These are phyloP conservation scores for Caenorhabditis remanei DNA, from an alignment of 1,140 invertebrate genomes.

Conservation along the genomic window DNA sequence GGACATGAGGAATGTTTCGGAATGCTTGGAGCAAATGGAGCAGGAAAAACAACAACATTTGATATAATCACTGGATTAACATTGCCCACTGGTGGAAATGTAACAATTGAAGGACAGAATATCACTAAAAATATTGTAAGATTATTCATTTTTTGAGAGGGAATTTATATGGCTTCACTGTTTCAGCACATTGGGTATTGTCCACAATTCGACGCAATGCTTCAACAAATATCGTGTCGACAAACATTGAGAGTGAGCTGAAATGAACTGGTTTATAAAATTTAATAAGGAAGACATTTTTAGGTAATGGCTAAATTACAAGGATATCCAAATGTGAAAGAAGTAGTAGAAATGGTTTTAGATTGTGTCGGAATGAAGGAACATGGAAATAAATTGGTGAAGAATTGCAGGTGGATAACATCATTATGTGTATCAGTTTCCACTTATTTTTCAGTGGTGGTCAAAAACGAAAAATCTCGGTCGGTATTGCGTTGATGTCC, in stretches of 20 bases:
- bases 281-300: background rate
- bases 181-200: constrained; percentile 83
- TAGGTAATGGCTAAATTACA: constrained; percentile 80
- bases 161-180: background rate
- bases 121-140: constrained; percentile 57
- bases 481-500: constrained; percentile 80
- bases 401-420: constrained; percentile 15
- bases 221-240: constrained; percentile 79
- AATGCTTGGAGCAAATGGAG: constrained; percentile 67
- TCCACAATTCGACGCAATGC: constrained; percentile 83
- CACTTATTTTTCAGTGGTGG: constrained; percentile 78
- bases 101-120: constrained; percentile 74
- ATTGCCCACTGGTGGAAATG: constrained; percentile 81
- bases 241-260: constrained; percentile 78
- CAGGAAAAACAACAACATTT: constrained; percentile 82
- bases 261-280: background rate
- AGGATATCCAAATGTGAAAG: constrained; percentile 71
- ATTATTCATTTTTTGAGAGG: background rate
- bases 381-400: constrained; percentile 62
- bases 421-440: background rate
- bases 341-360: constrained; percentile 55
- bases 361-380: constrained; percentile 60
- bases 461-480: constrained; percentile 79
- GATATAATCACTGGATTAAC: constrained; percentile 85
- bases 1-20: constrained; percentile 65